Evolutionary conservation across 2,888 invertebrate species (phyloP).

Genomic region (Lepetodrilus schrolli): DNA sequence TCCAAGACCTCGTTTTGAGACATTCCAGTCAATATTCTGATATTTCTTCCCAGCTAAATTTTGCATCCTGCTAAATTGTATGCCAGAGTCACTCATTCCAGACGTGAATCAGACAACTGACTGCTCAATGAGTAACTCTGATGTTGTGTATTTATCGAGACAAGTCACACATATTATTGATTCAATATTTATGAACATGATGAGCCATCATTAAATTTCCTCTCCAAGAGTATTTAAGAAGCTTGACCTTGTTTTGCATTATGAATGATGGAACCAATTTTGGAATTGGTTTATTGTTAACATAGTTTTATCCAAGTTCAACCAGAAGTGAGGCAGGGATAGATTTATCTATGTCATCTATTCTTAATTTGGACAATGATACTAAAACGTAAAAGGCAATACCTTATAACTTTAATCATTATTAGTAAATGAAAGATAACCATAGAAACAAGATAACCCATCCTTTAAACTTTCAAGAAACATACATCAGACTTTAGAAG

Average conservation of each 20-base stretch:
- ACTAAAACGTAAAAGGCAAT: no score
- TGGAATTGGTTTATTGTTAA: conserved; percentile 21
- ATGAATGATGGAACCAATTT: conserved; percentile 22
- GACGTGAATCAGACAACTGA: neutral
- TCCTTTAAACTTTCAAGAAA: no score
- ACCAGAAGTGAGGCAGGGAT: neutral
- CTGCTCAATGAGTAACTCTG: conserved; percentile 5
- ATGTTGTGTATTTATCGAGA: neutral
- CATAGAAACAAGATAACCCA: no score
- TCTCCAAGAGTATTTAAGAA: no score
- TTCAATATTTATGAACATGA: conserved; percentile 1
- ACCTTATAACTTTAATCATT: no score
- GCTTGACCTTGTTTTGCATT: conserved; percentile 19
- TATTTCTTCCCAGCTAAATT: conserved; percentile 13
- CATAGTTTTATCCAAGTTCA: neutral
- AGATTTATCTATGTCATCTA: neutral
- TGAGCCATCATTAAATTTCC: neutral
- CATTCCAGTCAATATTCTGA: conserved; percentile 21
- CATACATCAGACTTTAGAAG: no score
- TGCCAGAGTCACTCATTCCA: neutral
- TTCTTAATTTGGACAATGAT: no score
- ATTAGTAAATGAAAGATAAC: no score
- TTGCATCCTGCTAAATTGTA: neutral
- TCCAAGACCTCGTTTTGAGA: conserved; percentile 13
- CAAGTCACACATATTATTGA: conserved; percentile 3